Evolutionary conservation across 2,797 vertebrate species (phyloP).

Genomic region (Pseudopleuronectes americanus): DNA sequence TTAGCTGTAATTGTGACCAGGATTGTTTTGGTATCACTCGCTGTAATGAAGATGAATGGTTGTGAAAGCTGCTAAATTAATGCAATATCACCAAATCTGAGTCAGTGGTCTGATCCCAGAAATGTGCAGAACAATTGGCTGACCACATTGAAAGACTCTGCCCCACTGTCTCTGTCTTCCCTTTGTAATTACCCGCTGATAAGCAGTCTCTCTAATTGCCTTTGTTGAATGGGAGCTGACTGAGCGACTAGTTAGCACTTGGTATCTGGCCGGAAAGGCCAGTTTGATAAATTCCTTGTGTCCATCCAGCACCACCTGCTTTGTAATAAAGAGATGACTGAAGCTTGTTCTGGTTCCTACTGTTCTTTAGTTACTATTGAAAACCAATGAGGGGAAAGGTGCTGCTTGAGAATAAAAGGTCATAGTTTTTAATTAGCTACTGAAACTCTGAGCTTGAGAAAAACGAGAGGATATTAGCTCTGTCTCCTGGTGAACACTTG

Average conservation of each 20-base stretch:
- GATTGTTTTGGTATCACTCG: conserved; percentile 21
- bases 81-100: conserved; percentile 28
- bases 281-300: conserved; percentile 22
- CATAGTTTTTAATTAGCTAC: not conserved
- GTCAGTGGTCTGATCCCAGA: conserved; percentile 22
- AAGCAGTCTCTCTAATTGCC: conserved; percentile 50
- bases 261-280: conserved; percentile 34
- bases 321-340: conserved; percentile 1
- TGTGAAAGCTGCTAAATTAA: conserved; percentile 14
- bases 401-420: not conserved
- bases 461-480: not conserved
- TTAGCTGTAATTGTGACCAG: conserved; percentile 35
- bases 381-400: not conserved
- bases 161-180: conserved; percentile 30
- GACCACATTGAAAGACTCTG: conserved; percentile 33
- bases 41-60: conserved; percentile 26
- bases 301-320: conserved; percentile 32
- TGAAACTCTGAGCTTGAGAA: not conserved
- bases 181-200: conserved; percentile 44
- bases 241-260: conserved; percentile 30
- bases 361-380: not conserved
- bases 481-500: not conserved
- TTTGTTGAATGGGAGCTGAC: conserved; percentile 51
- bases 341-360: conserved; percentile 12
- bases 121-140: conserved; percentile 23